Base-by-base conservation (phyloP, 2,113 vertebrate genomes). In the Gobius niger region DNA sequence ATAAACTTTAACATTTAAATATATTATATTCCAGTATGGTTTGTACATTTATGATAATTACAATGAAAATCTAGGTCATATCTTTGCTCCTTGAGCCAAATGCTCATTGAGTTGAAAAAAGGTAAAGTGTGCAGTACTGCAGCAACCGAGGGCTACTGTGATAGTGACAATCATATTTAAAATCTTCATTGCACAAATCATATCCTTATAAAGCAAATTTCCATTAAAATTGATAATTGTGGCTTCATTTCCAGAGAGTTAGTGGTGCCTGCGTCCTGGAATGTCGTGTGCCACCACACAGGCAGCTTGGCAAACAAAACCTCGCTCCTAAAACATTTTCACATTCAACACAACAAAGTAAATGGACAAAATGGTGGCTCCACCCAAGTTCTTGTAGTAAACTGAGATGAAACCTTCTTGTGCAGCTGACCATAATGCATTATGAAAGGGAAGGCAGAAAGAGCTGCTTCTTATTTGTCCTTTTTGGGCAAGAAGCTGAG, bases 401-500 rank as follows among this genome's bases (percentile, higher is more conserved):
- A 74, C 18, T 82, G 83, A 82, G 81, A 87, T 80, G 79, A 80
- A 75, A 76, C 81, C 70, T 79, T 59, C 70, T 80, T 62, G 68
- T 57, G n/a, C 63, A 63, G 77, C 73, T 65, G 85, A 84, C 78
- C 54, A 76, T 75, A 64, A 83, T 85, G 83, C 72, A 73, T 83
- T 81, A 70, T 82, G 85, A 81, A 76, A 70, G 85, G 83, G 75
- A 83, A 84, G 84, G 90, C 77, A 78, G 68, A 75, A 85, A 78
- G 70, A 86, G 64, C 73, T 42, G 78, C 75, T 72, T 79, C 84
- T 87, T 91, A 94, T 67, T 93, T 87, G 73, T 83, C 93, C 83
- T 67, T 91, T 77, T 89, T 90, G 44, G 94, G 95, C 77, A 97
- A 91, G 85, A 92, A 86, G 87, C 92, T 93, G 87, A 99, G 92